phyloP scores from a whole-genome alignment of 2,888 invertebrate genomes.

The Cantharis rustica region DNA sequence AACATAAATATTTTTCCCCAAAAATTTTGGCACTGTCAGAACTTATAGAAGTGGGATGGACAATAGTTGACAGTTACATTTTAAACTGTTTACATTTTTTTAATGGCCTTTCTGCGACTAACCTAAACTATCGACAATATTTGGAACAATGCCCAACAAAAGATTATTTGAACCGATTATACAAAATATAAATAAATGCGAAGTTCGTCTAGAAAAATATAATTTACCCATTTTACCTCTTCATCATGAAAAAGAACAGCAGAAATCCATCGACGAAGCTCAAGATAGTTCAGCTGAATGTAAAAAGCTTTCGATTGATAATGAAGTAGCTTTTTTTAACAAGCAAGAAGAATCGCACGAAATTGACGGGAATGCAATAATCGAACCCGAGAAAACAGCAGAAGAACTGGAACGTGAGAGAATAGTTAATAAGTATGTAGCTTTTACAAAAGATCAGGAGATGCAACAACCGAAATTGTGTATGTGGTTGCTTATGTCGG shows the following conservation, averaged over 20 bases:
- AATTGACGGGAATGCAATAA: not conserved
- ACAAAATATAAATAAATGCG: conserved; percentile 31
- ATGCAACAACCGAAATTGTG: conserved; percentile 40
- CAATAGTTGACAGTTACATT: not conserved
- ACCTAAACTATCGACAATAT: not conserved
- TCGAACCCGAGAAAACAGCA: not conserved
- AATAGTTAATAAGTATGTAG: conserved; percentile 13
- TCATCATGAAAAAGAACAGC: not conserved
- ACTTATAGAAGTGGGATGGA: no score
- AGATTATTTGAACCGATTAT: conserved; percentile 33
- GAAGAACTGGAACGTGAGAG: not conserved
- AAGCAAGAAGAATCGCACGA: not conserved
- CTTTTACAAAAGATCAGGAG: conserved; percentile 14
- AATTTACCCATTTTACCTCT: not conserved
- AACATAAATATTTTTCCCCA: no score
- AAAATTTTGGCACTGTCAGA: no score
- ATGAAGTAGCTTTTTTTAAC: no score
- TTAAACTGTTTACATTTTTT: not conserved
- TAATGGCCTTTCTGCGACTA: not conserved
- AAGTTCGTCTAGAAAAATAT: conserved; percentile 32
- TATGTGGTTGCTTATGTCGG: conserved; percentile 45
- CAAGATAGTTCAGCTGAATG: not conserved
- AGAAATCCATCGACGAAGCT: not conserved
- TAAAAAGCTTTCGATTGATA: not conserved
- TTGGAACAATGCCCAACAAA: conserved; percentile 23